Evolutionary conservation across 2,797 vertebrate genomes (phyloP), one percentile per base, ranked within the genome.

Genomic region (Eulemur coronatus): DNA sequence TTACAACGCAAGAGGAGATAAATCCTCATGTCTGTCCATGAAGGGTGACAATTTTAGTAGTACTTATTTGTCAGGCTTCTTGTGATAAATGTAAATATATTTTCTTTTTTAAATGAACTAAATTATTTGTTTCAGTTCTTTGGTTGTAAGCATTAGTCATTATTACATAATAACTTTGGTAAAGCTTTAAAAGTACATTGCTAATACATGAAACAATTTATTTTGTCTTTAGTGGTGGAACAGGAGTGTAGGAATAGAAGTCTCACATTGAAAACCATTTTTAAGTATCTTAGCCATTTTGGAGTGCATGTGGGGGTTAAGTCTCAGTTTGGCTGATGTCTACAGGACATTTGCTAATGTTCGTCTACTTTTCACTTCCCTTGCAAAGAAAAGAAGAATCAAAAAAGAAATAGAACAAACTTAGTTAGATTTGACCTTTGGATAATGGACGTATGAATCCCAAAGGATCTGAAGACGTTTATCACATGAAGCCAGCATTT

Each of bases 51-150:
- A 28, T 57, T 89, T 91, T 38, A 63, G 26, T 78, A 12, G 38
- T 41, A 30, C 52, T 95, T 52, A 65, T 35, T 81, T n/a, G 78
- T 24, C 82, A 95, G 28, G 35, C 91, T 97, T 96, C 10, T 55
- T 38, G 17, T 79, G 55, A 82, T 57, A 28, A 2, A 41, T 30
- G 17, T 15, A 35, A 52, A 80, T 20, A 78, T 89, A 65, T 89
- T n/a, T 97, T 67, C 59, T 92, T 70, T 57, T 73, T 38, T 3
- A 76, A 67, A 26, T 93, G 70, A 94, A 14, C 26, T 63, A 9
- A 69, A 20, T 38, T 67, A 30, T 28, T 70, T 59, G 81, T 94
- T 97, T 89, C 93, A 67, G 38, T 84, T 1, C 0, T 93, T 96
- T 80, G 33, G 38, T 50, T 82, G 17, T 52, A 69, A 67, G 33